Base-by-base conservation (phyloP, 2,113 vertebrate genomes). In the Sapayoa aenigma region DNA sequence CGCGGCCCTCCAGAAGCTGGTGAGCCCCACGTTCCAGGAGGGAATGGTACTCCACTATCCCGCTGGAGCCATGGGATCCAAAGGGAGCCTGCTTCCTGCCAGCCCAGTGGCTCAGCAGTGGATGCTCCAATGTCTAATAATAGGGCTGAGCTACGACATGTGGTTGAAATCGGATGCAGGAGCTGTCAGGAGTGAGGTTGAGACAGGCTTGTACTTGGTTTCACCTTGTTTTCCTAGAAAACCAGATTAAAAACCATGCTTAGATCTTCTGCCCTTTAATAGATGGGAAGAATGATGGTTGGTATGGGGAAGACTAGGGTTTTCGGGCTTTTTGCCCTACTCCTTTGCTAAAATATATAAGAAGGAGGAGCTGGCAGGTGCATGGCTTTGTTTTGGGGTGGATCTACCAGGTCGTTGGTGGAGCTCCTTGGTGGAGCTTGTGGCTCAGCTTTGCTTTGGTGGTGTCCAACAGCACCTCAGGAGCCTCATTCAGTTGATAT, bases 1-100 rank as follows among this genome's bases (percentile, higher is more conserved):
- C 41, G 98, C 98, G 3, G 98, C 99, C 77, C 99, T 99, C 78
- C 99, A 99, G 97, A 99, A 99, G 96, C 97, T 99, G 99, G 99
- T 99, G 95, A 99, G 65, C 5, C 1, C n/a, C 60, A 1, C 6
- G 0, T 31, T 80, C 39, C 1, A 35, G 80, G 72, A 12, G 42
- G 63, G 24, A 42, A 35, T 8, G 66, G 21, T 77, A 27, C 63
- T 76, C 7, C 3, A 6, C 1, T 6, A 15, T 49, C 65, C 55
- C 0, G 0, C 22, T 14, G 65, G n/a, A 53, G 25, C 80, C 1
- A 1, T 1, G 17, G 56, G 25, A 14, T 65, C 73, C 1, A 2
- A 22, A 0, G 0, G 18, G 69, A 71, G 44, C 19, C 53, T 24
- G 44, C n/a, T 30, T 31, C 56, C 31, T 76, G 83, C 75, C 81